Conservation (phyloP, 2,888 invertebrate species). For the Macaria liturata region DNA sequence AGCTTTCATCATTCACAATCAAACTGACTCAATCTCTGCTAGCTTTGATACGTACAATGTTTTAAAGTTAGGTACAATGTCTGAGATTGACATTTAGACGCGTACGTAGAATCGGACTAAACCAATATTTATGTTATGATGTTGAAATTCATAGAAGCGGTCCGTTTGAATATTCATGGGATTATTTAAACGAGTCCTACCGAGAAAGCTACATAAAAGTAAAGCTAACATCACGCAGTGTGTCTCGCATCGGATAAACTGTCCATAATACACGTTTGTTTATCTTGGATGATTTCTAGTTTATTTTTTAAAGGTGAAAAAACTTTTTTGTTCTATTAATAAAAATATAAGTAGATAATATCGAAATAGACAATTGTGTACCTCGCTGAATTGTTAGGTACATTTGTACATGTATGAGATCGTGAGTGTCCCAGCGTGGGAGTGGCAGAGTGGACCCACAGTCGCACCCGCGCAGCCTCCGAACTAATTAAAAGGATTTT, state of each 20-base stretch:
- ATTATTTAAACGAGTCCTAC: slow-evolving; percentile 22
- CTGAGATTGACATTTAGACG: slow-evolving; percentile 41
- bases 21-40: too few species aligned
- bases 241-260: slow-evolving; percentile 1
- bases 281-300: slow-evolving; percentile 5
- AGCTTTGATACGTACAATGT: slow-evolving; percentile 1
- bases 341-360: too few species aligned
- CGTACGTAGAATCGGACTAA: slow-evolving; percentile 44
- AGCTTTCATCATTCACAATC: too few species aligned
- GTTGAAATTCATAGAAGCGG: slow-evolving; percentile 33
- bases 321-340: too few species aligned
- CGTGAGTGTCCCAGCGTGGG: slow-evolving; percentile 51
- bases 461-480: slow-evolving; percentile 39
- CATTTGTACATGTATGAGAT: too few species aligned
- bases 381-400: too few species aligned
- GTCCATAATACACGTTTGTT: slow-evolving; percentile 10
- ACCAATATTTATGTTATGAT: slow-evolving; percentile 42
- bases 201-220: slow-evolving; percentile 21
- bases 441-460: slow-evolving; percentile 37
- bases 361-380: too few species aligned
- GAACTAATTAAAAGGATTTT: slow-evolving; percentile 81
- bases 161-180: slow-evolving; percentile 31
- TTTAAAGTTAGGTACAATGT: slow-evolving; percentile 42
- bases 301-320: too few species aligned
- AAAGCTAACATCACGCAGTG: slow-evolving; percentile 23